Evolutionary conservation across 2,797 vertebrate genomes (phyloP).

Genomic region (Bovichtus variegatus): DNA sequence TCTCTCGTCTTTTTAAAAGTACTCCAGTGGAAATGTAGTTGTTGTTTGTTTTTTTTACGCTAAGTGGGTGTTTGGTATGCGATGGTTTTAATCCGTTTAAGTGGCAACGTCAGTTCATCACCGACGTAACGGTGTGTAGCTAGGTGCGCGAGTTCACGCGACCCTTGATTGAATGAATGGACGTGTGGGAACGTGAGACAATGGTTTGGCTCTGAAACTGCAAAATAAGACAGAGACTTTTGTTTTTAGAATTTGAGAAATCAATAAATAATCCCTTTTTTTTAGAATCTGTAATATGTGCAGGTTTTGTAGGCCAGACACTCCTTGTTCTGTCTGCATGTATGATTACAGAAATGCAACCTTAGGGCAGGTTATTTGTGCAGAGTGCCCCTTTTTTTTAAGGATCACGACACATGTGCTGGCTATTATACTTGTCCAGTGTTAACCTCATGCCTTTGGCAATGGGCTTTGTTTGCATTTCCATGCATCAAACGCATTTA

Average conservation of each 20-base stretch:
- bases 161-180: conserved; percentile 4
- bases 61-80: background rate
- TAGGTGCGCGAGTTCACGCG: conserved; percentile 35
- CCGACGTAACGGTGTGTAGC: conserved; percentile 21
- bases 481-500: conserved; percentile 62
- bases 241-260: too few relatives aligned
- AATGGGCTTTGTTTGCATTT: conserved; percentile 63
- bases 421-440: conserved; percentile 47
- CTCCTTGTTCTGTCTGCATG: background rate
- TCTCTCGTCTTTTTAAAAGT: background rate
- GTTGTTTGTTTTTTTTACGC: too few relatives aligned
- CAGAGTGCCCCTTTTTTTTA: conserved; percentile 30
- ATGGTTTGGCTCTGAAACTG: conserved; percentile 6
- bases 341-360: background rate
- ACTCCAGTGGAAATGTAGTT: background rate
- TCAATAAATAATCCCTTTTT: background rate
- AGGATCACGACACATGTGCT: conserved; percentile 1
- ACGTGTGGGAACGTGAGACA: conserved; percentile 34
- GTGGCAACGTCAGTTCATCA: conserved; percentile 19
- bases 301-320: conserved; percentile 8
- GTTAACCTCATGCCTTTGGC: conserved; percentile 60
- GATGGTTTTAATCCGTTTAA: background rate
- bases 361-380: conserved; percentile 18
- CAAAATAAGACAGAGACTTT: background rate
- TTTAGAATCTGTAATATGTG: background rate